Evolutionary conservation across 2,113 vertebrate genomes (phyloP).

Genomic region (Psilopsiagon aymara): DNA sequence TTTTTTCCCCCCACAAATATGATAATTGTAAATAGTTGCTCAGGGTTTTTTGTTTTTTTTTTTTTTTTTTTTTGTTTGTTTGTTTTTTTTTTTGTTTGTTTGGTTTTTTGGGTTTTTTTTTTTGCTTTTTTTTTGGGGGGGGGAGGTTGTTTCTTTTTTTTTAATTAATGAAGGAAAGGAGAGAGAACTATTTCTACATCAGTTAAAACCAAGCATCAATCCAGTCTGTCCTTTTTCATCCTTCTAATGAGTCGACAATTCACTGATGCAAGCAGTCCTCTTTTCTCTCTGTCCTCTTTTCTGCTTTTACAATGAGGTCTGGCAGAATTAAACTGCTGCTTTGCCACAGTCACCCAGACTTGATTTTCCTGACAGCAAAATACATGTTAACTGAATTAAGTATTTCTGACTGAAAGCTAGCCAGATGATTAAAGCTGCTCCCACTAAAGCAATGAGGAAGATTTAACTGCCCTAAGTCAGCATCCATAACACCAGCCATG

Average conservation of each 20-base stretch:
- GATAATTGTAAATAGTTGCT: no score
- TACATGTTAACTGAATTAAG: background rate
- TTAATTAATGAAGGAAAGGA: background rate
- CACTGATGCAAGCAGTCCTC: background rate
- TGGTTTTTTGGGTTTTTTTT: no score
- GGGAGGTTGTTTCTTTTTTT: background rate
- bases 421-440: background rate
- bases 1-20: background rate
- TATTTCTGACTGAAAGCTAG: background rate
- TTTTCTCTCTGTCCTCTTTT: background rate
- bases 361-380: background rate
- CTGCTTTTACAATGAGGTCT: background rate
- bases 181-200: background rate
- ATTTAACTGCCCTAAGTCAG: background rate
- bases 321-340: background rate
- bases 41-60: no score
- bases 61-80: no score
- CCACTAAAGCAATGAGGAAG: background rate
- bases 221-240: background rate
- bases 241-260: background rate
- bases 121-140: no score
- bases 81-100: no score
- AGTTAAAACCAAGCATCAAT: background rate
- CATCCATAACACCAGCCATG: accelerated
- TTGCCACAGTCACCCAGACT: background rate